These are phyloP conservation scores for Lithodes maja DNA, from an alignment of 2,888 invertebrate genomes.

Conservation along the genomic window DNA sequence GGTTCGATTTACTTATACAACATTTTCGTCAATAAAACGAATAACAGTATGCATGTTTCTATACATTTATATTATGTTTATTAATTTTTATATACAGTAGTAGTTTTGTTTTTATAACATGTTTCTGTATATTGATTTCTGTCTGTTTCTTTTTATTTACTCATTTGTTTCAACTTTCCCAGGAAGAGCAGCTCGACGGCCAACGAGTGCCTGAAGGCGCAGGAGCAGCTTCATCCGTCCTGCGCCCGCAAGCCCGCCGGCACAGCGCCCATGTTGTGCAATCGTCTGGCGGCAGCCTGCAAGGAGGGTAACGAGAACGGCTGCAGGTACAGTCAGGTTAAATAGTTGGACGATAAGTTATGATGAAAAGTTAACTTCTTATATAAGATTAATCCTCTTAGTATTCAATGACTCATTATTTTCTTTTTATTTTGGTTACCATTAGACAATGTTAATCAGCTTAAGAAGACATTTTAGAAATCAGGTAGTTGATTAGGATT, in stretches of 20 bases:
- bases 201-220: slow-evolving; percentile 91
- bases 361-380: no score
- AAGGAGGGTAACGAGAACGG: slow-evolving; percentile 85
- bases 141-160: background rate
- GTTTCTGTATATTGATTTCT: background rate
- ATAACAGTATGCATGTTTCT: no score
- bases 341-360: no score
- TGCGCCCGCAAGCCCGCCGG: slow-evolving; percentile 88
- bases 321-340: slow-evolving; percentile 78
- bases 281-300: slow-evolving; percentile 88
- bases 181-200: slow-evolving; percentile 78
- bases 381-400: no score
- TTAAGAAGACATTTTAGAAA: no score
- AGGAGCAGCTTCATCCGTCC: slow-evolving; percentile 90
- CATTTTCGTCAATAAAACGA: no score
- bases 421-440: no score
- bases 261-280: slow-evolving; percentile 82
- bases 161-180: background rate
- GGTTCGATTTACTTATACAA: no score
- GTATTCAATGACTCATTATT: no score
- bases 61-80: no score
- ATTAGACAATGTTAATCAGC: no score
- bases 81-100: background rate
- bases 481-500: no score
- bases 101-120: background rate